A percentile compares a stretch with the other conserved stretches of the same genome.
Conservation (phyloP, 1,140 invertebrate species). For the Papilio xuthus region DNA sequence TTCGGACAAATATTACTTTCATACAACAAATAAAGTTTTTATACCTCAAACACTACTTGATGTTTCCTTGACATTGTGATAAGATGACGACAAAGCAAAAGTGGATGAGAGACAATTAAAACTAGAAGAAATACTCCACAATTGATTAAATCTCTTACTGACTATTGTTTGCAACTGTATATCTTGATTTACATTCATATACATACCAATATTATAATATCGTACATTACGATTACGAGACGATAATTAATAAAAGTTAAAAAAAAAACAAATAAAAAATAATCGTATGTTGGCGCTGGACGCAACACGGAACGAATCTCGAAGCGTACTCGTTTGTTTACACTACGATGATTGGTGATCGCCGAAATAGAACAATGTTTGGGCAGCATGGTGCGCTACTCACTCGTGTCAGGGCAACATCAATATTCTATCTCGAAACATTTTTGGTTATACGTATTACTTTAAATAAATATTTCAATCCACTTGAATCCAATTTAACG, state of each 20-base stretch:
- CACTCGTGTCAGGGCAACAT: background rate
- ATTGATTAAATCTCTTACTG: background rate
- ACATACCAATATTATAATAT: background rate
- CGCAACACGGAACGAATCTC: slow-evolving; percentile 19
- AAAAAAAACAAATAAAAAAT: slow-evolving; percentile 2
- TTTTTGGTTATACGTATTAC: background rate
- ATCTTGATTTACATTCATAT: background rate
- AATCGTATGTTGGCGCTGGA: background rate
- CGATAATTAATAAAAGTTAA: background rate
- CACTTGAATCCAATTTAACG: too few relatives aligned
- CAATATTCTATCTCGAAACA: too few relatives aligned
- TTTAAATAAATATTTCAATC: too few relatives aligned
- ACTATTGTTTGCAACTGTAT: background rate
- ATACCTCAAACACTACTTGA: too few relatives aligned
- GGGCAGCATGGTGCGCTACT: background rate
- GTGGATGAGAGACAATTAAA: background rate
- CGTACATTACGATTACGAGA: background rate
- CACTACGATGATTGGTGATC: slow-evolving; percentile 33
- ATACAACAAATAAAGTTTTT: background rate
- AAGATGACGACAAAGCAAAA: background rate
- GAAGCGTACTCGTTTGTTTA: slow-evolving; percentile 18
- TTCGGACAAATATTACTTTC: background rate
- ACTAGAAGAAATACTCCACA: background rate
- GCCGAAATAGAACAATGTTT: slow-evolving; percentile 38
- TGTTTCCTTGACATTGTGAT: background rate